Evolutionary conservation across 2,888 invertebrate genomes (phyloP), one percentile per base, ranked within the genome.

Genomic region (Creontiades dilutus): DNA sequence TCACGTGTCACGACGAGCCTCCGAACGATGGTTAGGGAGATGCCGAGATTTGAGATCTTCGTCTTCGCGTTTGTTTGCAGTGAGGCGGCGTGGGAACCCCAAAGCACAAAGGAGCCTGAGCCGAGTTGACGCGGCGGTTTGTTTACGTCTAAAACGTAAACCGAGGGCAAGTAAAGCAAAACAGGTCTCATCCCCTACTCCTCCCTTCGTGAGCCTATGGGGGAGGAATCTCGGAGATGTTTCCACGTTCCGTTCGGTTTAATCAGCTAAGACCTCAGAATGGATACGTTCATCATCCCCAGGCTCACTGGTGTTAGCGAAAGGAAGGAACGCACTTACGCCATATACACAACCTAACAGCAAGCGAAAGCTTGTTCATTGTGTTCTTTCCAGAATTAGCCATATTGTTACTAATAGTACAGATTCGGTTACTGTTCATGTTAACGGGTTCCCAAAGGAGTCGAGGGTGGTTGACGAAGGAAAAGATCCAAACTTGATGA

Each of bases 101-200:
- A 37, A 76, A 19, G 27, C 76, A 76, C 37, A 37, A 37, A 27
- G 23, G 76, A 37, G 7, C 3, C 37, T 37, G 37, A 37, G 76
- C 27, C 12, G 76, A 37, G 76, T 13, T 13, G 76, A 76, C 28
- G 23, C 14, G 76, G 76, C 28, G 76, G 47, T 48, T 48, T 81
- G 81, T 84, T 84, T 84, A 52, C 52, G 80, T 13, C 55, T 23
- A 37, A 37, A 84, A 84, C 23, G 52, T 55, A 84, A 55, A 84
- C 57, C 23, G 16, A 57, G 23, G 23, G 28, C 57, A 55, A 23
- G 84, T 55, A 28, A 84, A 84, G 27, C 55, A 84, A 84, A 84
- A 52, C 84, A 84, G 84, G 37, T 16, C n/a, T 16, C 37, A 2
- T 37, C 2, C 28, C 16, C 37, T 76, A 2, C 2, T 37, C 37